Base-by-base conservation (phyloP, 23 tunicate genomes). In the Styela clava region DNA sequence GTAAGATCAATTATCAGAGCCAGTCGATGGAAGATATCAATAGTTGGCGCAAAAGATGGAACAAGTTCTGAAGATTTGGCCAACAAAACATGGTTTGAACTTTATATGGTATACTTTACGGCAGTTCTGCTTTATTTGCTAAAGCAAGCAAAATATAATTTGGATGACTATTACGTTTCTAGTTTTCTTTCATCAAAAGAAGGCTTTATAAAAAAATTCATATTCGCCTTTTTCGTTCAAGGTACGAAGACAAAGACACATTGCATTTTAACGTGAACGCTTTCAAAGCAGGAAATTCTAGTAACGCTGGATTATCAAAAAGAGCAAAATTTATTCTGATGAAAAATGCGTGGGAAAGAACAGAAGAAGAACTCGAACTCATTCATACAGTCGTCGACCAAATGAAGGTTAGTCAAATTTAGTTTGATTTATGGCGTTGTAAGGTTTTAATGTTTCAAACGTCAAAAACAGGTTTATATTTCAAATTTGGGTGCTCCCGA, bases 361-460 rank as follows among this genome's bases (percentile, higher is more conserved):
- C 93, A 5, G 86, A 89, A 5, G 89, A 93, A 28, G 98, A 93
- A 31, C 78, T 87, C 29, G 98, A 93, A 70, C 72, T 87, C 19
- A 52, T 93, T 33, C 82, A 79, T 63, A 32, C 83, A 3, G 79
- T 93, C 26, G 91, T 84, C 78, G 68, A 87, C 22, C 89, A 93
- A 81, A 85, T 93, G 90, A 93, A 93, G 78, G 98, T 93, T 31
- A 52, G 65, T 31, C 19, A 32, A n/a, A n/a, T n/a, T n/a, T n/a
- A n/a, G 64, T 61, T 61, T 22, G 22, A 61, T 61, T 61, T 22
- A n/a, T n/a, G n/a, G n/a, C n/a, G n/a, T n/a, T n/a, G n/a, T n/a
- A n/a, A n/a, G n/a, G n/a, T n/a, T n/a, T n/a, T n/a, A n/a, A n/a
- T n/a, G n/a, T n/a, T n/a, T n/a, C n/a, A n/a, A n/a, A n/a, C n/a